Evolutionary conservation across 2,113 vertebrate genomes (phyloP), one percentile per base, ranked within the genome.

Genomic region (Epinephelus lanceolatus): DNA sequence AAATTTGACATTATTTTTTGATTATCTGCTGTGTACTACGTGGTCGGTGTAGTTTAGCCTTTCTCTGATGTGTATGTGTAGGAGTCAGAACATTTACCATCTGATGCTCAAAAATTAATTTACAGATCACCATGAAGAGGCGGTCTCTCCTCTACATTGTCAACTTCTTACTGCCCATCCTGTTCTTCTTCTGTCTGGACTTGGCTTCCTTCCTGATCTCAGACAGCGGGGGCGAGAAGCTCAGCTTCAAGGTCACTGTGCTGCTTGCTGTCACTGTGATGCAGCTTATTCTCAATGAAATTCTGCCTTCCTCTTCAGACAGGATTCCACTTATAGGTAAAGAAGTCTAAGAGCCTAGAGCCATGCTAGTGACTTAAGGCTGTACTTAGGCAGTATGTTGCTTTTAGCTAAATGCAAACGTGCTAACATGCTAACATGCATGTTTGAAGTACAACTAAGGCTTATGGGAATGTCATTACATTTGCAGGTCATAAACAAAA

Each of bases 121-220:
- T 21, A 67, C 88, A 97, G 96, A 91, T 96, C 71, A 91, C 84
- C 82, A 95, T 97, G 85, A 80, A 92, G 78, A 93, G 96, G 67
- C 85, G 92, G 30, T 90, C 96, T 0, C 72, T 86, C 9, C 92
- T 96, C 45, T 96, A 97, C 4, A 45, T 96, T 2, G 61, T 95
- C 70, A 96, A 95, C 91, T 94, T 97, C 83, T 86, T 97, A 72
- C 69, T 97, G n/a, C 96, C 96, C 0, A 77, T 95, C 0, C 83
- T 95, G 0, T 94, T 94, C 77, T 94, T 97, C 77, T 80, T 96
- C 14, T 53, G 89, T 62, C 87, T 97, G 92, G 96, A 97, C 40
- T 76, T 96, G 87, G 83, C 93, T 15, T 95, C 96, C 56, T 57
- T 96, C 87, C 91, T 96, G 2, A 95, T 96, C 57, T 92, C 95